Evolutionary conservation across 2,888 invertebrate genomes (phyloP).

Genomic region (Tholera decimalis): DNA sequence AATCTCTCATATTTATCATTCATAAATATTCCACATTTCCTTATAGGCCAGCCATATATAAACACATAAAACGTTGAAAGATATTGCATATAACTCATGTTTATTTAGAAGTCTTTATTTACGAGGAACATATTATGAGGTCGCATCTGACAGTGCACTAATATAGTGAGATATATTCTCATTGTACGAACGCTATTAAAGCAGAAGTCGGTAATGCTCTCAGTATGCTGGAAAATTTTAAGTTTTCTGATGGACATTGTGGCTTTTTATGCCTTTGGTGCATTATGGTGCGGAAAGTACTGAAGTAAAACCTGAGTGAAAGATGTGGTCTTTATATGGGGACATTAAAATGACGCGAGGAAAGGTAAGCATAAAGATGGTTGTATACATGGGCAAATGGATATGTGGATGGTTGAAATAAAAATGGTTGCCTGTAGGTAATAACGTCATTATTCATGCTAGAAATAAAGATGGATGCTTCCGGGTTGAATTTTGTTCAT

Average conservation of each 20-base stretch:
- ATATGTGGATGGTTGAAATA: too few species aligned
- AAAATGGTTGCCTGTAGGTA: too few species aligned
- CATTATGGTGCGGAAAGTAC: slow-evolving; percentile 8
- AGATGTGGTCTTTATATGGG: slow-evolving; percentile 4
- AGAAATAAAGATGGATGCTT: too few species aligned
- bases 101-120: slow-evolving; percentile 54
- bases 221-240: slow-evolving; percentile 1
- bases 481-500: too few species aligned
- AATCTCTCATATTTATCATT: slow-evolving; percentile 43
- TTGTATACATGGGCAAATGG: too few species aligned
- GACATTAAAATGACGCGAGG: slow-evolving; percentile 13
- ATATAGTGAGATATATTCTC: slow-evolving; percentile 52
- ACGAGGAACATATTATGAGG: slow-evolving; percentile 50
- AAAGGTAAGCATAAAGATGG: too few species aligned
- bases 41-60: slow-evolving; percentile 30
- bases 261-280: slow-evolving; percentile 1
- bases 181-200: slow-evolving; percentile 39
- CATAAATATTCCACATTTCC: slow-evolving; percentile 53
- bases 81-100: slow-evolving; percentile 49
- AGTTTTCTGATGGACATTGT: neutral
- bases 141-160: slow-evolving; percentile 45
- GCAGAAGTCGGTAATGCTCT: neutral
- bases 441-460: too few species aligned
- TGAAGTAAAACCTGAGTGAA: neutral
- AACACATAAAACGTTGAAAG: slow-evolving; percentile 46